phyloP scores from a whole-genome alignment of 2,888 invertebrate species.

The Dolichopus griseipennis region DNA sequence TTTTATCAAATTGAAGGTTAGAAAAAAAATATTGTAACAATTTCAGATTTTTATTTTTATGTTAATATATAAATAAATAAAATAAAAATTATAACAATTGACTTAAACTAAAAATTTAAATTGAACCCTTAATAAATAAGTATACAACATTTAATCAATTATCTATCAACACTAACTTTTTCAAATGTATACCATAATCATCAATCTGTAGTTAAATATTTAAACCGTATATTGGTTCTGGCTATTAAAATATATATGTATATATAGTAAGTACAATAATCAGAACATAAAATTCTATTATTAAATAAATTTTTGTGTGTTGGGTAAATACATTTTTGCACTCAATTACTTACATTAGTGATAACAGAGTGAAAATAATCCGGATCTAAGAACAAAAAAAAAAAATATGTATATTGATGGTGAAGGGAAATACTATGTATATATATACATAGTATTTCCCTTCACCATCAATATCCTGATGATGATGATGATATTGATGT shows the following conservation, averaged over 20 bases:
- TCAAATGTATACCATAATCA: too few species aligned
- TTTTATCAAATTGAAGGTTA: too few species aligned
- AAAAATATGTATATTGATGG: not conserved
- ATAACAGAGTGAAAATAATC: slow-evolving; percentile 32
- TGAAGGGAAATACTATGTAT: too few species aligned
- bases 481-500: not conserved
- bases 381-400: not conserved
- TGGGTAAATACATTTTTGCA: slow-evolving; percentile 35
- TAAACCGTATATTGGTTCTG: slow-evolving; percentile 8
- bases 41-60: too few species aligned
- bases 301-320: slow-evolving; percentile 21
- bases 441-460: too few species aligned
- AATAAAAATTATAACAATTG: slow-evolving; percentile 21
- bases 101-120: slow-evolving; percentile 13
- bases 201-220: not conserved
- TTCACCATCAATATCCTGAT: not conserved
- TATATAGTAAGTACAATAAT: not conserved
- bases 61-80: slow-evolving; percentile 20
- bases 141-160: too few species aligned
- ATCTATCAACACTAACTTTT: too few species aligned
- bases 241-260: not conserved
- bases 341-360: slow-evolving; percentile 44
- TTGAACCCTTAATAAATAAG: not conserved
- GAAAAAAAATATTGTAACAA: too few species aligned
- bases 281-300: slow-evolving; percentile 27